Evolutionary conservation across 2,113 vertebrate species (phyloP).

Genomic region (Phylloscopus whistleri): DNA sequence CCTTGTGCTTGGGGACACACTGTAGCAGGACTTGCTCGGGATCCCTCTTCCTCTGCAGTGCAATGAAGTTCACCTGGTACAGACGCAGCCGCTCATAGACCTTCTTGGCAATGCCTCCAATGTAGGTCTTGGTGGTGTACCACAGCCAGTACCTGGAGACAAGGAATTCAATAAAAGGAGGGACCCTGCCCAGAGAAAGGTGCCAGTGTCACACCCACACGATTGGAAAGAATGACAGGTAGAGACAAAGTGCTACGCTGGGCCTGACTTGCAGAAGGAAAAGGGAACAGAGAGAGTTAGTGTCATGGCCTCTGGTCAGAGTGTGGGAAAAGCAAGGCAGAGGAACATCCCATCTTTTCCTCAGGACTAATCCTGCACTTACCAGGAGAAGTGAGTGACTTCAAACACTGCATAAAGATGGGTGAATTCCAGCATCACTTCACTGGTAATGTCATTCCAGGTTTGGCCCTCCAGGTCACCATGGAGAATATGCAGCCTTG

Average conservation of each 20-base stretch:
- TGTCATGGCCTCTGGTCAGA: not conserved
- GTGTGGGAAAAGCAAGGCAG: not conserved
- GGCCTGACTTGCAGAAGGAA: not conserved
- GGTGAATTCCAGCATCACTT: constrained; percentile 84
- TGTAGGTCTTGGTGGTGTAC: constrained; percentile 88
- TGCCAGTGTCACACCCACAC: not conserved
- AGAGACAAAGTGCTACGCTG: not conserved
- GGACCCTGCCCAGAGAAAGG: not conserved
- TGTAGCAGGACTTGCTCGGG: constrained; percentile 91
- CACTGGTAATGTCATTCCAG: constrained; percentile 90
- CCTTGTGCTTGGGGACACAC: constrained; percentile 89
- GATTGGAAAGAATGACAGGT: not conserved
- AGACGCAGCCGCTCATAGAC: constrained; percentile 88
- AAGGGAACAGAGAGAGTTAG: not conserved
- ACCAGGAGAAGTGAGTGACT: constrained; percentile 95
- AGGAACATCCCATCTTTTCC: not conserved
- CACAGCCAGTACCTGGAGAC: constrained; percentile 93
- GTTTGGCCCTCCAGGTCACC: constrained; percentile 78
- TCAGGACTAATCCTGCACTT: constrained; percentile 47
- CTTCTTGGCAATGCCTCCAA: constrained; percentile 84
- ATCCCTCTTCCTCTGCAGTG: constrained; percentile 87
- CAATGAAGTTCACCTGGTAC: constrained; percentile 92
- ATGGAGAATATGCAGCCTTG: constrained; percentile 84
- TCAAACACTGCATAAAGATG: constrained; percentile 91
- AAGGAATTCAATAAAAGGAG: not conserved